phyloP scores from a whole-genome alignment of 1,140 invertebrate species.

The Euwallacea similis region DNA sequence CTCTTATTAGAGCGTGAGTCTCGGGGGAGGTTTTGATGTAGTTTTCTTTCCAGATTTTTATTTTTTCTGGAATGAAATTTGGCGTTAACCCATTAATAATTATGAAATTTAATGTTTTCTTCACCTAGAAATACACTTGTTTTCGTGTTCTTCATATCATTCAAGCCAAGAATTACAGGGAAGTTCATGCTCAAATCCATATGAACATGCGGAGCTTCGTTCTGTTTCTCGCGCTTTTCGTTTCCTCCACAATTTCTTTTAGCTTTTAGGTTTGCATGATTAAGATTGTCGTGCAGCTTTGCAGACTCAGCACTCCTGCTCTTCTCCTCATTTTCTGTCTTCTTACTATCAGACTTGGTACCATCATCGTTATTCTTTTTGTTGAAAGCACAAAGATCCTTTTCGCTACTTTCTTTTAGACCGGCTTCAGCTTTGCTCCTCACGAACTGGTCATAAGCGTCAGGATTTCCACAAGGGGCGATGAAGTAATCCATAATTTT shows the following conservation, averaged over 20 bases:
- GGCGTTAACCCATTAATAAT: background rate
- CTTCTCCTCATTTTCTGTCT: background rate
- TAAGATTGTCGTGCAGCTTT: background rate
- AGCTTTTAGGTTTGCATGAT: background rate
- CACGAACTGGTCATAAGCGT: conserved; percentile 36
- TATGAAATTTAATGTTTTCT: background rate
- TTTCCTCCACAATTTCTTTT: background rate
- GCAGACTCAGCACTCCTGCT: background rate
- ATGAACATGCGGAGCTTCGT: background rate
- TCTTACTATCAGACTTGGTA: background rate
- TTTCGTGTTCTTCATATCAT: conserved; percentile 17
- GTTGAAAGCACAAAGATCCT: background rate
- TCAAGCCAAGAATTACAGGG: conserved; percentile 33
- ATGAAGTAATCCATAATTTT: conserved; percentile 40
- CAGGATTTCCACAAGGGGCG: conserved; percentile 43
- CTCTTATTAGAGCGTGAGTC: conserved; percentile 20
- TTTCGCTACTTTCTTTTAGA: background rate
- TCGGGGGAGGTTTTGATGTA: conserved; percentile 24
- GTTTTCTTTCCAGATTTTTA: conserved; percentile 39
- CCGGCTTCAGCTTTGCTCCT: conserved; percentile 4
- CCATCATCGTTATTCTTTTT: background rate
- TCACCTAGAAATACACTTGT: conserved; percentile 34
- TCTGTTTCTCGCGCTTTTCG: background rate
- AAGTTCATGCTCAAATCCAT: conserved; percentile 36
- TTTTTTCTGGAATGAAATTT: conserved; percentile 30